Conservation (phyloP, 2,888 invertebrate species). For the Cheilosia urbana region DNA sequence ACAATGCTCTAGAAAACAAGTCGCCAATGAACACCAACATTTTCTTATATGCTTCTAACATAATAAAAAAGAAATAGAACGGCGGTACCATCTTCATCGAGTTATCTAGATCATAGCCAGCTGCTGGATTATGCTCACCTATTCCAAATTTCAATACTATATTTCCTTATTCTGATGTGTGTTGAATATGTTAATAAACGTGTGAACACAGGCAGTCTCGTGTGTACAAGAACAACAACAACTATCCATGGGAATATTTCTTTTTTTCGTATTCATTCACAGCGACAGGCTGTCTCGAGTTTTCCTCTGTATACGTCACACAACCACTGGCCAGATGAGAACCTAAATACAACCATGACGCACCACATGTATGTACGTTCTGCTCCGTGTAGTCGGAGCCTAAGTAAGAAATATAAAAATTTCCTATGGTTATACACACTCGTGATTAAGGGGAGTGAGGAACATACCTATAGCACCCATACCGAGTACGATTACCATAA, state of each 20-base stretch:
- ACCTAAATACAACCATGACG: slow-evolving; percentile 67
- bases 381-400: not conserved
- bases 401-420: slow-evolving; percentile 9
- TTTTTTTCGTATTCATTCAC: slow-evolving; percentile 46
- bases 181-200: slow-evolving; percentile 52
- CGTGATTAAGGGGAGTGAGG: no score
- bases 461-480: no score
- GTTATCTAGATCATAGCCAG: slow-evolving; percentile 15
- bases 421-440: no score
- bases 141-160: slow-evolving; percentile 69
- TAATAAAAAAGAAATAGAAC: no score
- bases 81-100: not conserved
- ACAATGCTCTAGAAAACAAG: no score
- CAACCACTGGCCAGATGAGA: slow-evolving; percentile 18
- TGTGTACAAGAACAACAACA: slow-evolving; percentile 40
- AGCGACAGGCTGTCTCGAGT: slow-evolving; percentile 60
- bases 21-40: not conserved
- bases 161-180: slow-evolving; percentile 59
- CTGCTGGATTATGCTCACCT: slow-evolving; percentile 62
- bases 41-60: no score
- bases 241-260: slow-evolving; percentile 13
- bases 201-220: slow-evolving; percentile 1
- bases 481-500: no score
- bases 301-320: slow-evolving; percentile 68
- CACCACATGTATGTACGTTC: slow-evolving; percentile 34